A percentile compares a stretch with the other conserved stretches of the same genome.
phyloP scores from a whole-genome alignment of 2,888 invertebrate genomes.

The Leptarthrus brevirostris region DNA sequence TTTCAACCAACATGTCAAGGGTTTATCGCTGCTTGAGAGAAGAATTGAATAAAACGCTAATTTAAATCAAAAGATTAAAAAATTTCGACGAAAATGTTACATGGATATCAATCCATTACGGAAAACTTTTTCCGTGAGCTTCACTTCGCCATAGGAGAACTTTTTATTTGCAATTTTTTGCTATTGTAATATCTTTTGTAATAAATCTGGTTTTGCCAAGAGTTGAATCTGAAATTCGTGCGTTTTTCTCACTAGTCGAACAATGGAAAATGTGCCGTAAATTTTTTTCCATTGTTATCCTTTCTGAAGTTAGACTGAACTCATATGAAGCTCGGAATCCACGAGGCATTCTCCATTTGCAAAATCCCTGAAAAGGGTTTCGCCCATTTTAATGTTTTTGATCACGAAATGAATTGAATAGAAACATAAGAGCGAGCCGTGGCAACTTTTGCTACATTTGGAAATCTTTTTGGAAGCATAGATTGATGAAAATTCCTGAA shows the following conservation, averaged over 20 bases:
- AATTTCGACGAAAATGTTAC: too few relatives aligned
- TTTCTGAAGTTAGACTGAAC: slow-evolving; percentile 26
- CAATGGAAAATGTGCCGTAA: slow-evolving; percentile 24
- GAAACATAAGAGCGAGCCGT: neutral
- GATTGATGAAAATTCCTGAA: too few relatives aligned
- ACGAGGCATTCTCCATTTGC: neutral
- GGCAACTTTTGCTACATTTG: neutral
- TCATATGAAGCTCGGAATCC: slow-evolving; percentile 26
- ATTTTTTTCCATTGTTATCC: slow-evolving; percentile 25
- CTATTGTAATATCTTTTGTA: slow-evolving; percentile 1
- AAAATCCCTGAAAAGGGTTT: slow-evolving; percentile 17
- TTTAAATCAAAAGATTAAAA: too few relatives aligned
- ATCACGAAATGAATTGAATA: slow-evolving; percentile 13
- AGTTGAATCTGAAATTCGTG: slow-evolving; percentile 1
- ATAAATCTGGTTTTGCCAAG: slow-evolving; percentile 13
- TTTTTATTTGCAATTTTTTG: slow-evolving; percentile 10
- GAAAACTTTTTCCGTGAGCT: too few relatives aligned
- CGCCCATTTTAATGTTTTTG: slow-evolving; percentile 27
- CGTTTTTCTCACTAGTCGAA: neutral
- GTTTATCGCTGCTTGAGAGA: too few relatives aligned
- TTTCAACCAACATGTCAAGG: too few relatives aligned
- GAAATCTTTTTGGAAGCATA: neutral
- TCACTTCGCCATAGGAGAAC: too few relatives aligned
- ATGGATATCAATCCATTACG: too few relatives aligned
- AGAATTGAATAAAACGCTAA: too few relatives aligned